A percentile compares a stretch with the other conserved stretches of the same genome.
Evolutionary conservation across 2,888 invertebrate species (phyloP).

Genomic region (Glaucopsyche alexis): DNA sequence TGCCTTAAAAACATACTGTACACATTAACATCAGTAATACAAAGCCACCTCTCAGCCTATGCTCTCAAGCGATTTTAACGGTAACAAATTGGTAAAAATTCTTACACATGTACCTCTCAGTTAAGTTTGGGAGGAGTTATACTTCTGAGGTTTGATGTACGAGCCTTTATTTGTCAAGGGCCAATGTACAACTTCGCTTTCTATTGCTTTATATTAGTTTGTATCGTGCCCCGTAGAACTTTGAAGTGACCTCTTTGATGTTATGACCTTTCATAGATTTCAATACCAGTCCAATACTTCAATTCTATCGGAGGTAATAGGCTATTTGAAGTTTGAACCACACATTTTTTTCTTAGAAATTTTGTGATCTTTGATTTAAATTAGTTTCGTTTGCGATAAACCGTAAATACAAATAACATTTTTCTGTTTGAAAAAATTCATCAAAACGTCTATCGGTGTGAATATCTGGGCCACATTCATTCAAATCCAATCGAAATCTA

Average conservation of each 20-base stretch:
- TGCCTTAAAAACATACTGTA: background rate
- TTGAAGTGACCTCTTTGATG: background rate
- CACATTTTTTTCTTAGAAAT: background rate
- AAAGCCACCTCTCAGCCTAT: conserved; percentile 38
- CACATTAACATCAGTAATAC: background rate
- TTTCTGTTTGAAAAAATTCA: background rate
- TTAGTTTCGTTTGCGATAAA: background rate
- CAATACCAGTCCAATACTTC: background rate
- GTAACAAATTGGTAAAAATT: conserved; percentile 68
- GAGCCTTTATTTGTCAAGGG: conserved; percentile 48
- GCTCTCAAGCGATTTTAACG: conserved; percentile 41
- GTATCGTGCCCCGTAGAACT: background rate
- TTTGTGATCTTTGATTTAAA: background rate
- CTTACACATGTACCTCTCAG: conserved; percentile 55
- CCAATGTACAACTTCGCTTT: conserved; percentile 34
- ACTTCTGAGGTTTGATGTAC: conserved; percentile 51
- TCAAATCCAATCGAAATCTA: background rate
- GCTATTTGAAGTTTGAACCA: background rate
- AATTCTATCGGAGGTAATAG: background rate
- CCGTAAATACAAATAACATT: background rate
- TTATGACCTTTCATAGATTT: background rate
- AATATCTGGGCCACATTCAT: background rate
- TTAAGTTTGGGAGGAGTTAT: conserved; percentile 47
- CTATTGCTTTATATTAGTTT: background rate
- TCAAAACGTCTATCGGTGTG: background rate